Evolutionary conservation across 2,888 invertebrate species (phyloP).

Genomic region (Callinectes sapidus): DNA sequence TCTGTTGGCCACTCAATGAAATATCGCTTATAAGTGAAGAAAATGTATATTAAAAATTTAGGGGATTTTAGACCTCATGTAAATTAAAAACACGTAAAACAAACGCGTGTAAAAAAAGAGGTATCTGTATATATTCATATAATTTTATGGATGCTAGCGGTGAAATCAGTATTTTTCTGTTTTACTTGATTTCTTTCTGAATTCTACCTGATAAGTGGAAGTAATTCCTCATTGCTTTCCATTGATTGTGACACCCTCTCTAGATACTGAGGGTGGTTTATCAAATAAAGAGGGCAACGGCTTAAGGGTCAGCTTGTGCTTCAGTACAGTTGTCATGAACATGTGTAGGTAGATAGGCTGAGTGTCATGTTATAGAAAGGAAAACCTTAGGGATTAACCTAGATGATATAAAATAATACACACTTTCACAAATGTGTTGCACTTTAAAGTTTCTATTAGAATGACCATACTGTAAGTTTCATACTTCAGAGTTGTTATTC

Average conservation of each 20-base stretch:
- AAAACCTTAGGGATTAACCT: not conserved
- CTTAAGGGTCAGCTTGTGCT: conserved; percentile 19
- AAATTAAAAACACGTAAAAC: no score
- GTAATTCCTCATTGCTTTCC: not conserved
- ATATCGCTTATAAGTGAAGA: no score
- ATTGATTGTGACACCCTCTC: not conserved
- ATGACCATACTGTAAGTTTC: conserved; percentile 27
- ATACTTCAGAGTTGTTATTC: not conserved
- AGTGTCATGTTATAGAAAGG: not conserved
- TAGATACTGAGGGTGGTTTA: not conserved
- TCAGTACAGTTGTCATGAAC: conserved; percentile 6
- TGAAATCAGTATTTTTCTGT: not conserved
- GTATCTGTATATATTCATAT: no score
- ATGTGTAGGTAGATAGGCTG: conserved; percentile 4
- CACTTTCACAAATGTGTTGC: not conserved
- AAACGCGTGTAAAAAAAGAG: no score
- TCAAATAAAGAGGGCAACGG: not conserved
- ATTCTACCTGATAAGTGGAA: not conserved
- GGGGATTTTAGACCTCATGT: no score
- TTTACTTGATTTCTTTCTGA: not conserved
- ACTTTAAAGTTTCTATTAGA: conserved; percentile 34
- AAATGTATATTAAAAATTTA: no score
- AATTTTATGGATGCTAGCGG: not conserved
- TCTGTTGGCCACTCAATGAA: no score
- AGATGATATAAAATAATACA: not conserved